Percentiles rank a stretch among this genome's conserved stretches.
These are phyloP conservation scores for Thaleichthys pacificus DNA, from an alignment of 2,797 vertebrate species.

Conservation along the genomic window DNA sequence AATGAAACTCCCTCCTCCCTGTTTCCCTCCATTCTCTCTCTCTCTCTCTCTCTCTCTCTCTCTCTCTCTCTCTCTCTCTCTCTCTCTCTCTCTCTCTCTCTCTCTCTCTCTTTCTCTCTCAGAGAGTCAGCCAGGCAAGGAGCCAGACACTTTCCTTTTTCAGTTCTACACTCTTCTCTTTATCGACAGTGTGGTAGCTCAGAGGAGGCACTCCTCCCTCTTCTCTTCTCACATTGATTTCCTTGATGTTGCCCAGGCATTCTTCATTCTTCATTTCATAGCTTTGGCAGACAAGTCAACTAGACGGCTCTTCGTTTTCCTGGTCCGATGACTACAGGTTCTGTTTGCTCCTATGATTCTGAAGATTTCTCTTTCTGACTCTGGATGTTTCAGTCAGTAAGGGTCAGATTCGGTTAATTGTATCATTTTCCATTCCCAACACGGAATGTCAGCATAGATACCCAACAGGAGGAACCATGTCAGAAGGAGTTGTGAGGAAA, in stretches of 20 bases:
- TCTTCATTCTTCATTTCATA: not conserved
- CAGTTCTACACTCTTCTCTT: conserved; percentile 45
- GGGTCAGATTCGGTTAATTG: not conserved
- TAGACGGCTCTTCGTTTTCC: not conserved
- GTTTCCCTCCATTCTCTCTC: conserved; percentile 14
- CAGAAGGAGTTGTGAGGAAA: conserved; percentile 67
- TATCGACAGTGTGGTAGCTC: conserved; percentile 59
- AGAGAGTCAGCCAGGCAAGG: conserved; percentile 42
- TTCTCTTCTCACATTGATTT: not conserved
- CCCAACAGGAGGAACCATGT: conserved; percentile 43
- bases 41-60: conserved; percentile 20
- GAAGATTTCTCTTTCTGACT: not conserved
- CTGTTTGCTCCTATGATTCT: not conserved
- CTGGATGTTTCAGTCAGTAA: not conserved
- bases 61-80: conserved; percentile 23
- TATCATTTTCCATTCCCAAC: not conserved
- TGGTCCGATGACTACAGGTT: not conserved
- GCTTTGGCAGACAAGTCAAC: not conserved
- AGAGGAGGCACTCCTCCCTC: conserved; percentile 43
- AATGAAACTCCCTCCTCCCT: conserved; percentile 34
- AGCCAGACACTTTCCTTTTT: conserved; percentile 60
- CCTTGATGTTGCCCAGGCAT: conserved; percentile 4
- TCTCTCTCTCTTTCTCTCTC: conserved; percentile 22
- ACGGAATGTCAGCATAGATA: conserved; percentile 2
- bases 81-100: conserved; percentile 12